phyloP scores from a whole-genome alignment of 2,797 vertebrate species.

The Phylloscopus collybita region DNA sequence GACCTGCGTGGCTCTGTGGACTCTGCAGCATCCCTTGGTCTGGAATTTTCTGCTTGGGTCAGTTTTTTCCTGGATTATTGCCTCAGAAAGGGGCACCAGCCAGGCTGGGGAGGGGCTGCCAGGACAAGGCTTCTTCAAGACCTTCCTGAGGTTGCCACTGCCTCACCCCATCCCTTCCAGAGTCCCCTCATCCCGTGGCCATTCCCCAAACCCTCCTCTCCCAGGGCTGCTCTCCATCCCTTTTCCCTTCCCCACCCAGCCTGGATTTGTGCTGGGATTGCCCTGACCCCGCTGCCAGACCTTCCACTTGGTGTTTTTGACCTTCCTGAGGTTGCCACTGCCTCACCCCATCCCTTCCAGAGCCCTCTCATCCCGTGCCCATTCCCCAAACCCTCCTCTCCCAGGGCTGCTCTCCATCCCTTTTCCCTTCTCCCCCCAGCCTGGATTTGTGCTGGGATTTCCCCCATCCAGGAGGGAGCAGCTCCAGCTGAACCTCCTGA shows the following conservation, averaged over 20 bases:
- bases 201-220: background rate
- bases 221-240: background rate
- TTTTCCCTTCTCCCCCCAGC: accelerated
- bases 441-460: background rate
- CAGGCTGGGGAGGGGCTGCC: background rate
- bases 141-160: too few species aligned
- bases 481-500: background rate
- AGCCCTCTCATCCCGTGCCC: too few species aligned
- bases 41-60: background rate
- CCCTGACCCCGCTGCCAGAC: too few species aligned
- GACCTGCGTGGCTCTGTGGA: too few species aligned
- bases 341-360: too few species aligned
- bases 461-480: accelerated
- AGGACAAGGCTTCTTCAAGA: too few species aligned
- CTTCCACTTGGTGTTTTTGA: too few species aligned
- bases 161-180: too few species aligned
- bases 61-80: background rate
- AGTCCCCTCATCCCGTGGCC: too few species aligned
- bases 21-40: accelerated
- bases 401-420: background rate
- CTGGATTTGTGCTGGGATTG: background rate
- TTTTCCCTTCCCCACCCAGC: background rate
- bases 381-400: too few species aligned
- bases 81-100: background rate
- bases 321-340: too few species aligned